A percentile compares a stretch with the other conserved stretches of the same genome.
Evolutionary conservation across 2,113 vertebrate genomes (phyloP).

Genomic region (Prolemur simus): DNA sequence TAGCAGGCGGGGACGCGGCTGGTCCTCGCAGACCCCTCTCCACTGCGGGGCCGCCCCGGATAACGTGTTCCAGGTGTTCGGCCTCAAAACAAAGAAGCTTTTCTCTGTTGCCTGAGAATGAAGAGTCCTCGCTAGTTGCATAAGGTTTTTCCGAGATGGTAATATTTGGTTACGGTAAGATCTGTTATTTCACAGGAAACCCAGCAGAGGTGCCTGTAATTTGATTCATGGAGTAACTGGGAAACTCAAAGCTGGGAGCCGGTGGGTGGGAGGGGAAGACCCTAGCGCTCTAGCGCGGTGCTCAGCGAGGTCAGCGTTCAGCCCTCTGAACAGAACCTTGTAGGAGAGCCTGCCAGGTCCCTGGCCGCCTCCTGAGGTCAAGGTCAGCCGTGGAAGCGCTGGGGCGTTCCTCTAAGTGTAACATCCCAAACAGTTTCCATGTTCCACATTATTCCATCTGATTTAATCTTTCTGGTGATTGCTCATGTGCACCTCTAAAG

Average conservation of each 20-base stretch:
- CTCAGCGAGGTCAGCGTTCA: neutral
- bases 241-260: constrained; percentile 46
- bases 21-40: constrained; percentile 62
- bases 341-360: neutral
- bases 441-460: neutral
- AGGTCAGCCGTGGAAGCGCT: neutral
- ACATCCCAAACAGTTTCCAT: neutral
- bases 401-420: neutral
- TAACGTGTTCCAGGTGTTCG: constrained; percentile 93
- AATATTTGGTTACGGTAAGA: constrained; percentile 88
- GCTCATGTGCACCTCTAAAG: neutral
- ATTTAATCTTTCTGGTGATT: neutral
- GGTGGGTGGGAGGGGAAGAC: neutral
- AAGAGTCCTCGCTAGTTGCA: constrained; percentile 87
- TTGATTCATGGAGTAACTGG: constrained; percentile 78
- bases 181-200: constrained; percentile 85
- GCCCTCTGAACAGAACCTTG: neutral
- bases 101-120: constrained; percentile 90
- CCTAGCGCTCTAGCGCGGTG: neutral
- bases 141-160: constrained; percentile 85
- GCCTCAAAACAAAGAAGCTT: constrained; percentile 92
- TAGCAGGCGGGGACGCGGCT: neutral
- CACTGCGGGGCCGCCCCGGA: constrained; percentile 66
- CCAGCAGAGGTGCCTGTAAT: constrained; percentile 80
- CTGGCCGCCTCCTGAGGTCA: neutral